A percentile compares a stretch with the other conserved stretches of the same genome.
Conservation (phyloP, 2,797 vertebrate genomes). For the Chelon auratus region DNA sequence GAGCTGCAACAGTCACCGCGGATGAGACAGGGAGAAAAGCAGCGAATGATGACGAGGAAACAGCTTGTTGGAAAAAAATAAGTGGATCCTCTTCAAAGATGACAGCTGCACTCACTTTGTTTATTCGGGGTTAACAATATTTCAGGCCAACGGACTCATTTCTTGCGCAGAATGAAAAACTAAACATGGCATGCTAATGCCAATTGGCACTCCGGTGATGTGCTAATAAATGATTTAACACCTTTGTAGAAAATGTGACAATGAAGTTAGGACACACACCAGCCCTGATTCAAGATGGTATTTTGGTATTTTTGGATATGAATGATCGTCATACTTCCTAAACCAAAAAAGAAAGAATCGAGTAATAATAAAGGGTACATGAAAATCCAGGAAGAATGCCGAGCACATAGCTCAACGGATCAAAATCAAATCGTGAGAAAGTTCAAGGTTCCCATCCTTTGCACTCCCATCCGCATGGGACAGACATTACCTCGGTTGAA, state of each 20-base stretch:
- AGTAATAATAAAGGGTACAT: not conserved
- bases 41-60: conserved; percentile 35
- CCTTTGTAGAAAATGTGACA: not conserved
- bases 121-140: conserved; percentile 28
- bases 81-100: conserved; percentile 30
- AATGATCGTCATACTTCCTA: no score
- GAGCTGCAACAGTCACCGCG: conserved; percentile 30
- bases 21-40: conserved; percentile 38
- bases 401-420: conserved; percentile 10
- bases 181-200: conserved; percentile 7
- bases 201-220: not conserved
- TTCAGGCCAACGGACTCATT: conserved; percentile 8
- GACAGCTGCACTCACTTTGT: conserved; percentile 29
- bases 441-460: conserved; percentile 10
- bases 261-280: not conserved
- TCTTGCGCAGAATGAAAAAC: conserved; percentile 4
- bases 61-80: conserved; percentile 40
- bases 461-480: not conserved
- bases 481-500: conserved; percentile 35
- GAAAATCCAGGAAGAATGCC: not conserved
- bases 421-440: conserved; percentile 31
- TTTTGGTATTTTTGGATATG: not conserved
- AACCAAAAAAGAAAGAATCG: no score
- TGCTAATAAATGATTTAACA: conserved; percentile 15
- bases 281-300: not conserved